Evolutionary conservation across 2,888 invertebrate species (phyloP), one percentile per base, ranked within the genome.

Genomic region (Trypoxylon attenuatum): DNA sequence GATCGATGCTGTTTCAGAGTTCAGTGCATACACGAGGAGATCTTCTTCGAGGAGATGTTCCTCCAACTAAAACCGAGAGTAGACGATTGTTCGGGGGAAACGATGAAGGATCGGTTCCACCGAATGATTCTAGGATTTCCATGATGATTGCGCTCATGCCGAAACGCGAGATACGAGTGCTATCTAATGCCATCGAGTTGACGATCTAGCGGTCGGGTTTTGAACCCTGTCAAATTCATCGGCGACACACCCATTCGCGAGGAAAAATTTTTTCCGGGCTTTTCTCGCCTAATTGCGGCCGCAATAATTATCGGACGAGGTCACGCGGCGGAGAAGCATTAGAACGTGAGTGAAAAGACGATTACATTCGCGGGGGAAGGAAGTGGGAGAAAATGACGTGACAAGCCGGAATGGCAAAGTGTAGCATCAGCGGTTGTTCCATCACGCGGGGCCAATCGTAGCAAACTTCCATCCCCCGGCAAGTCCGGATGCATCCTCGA

Each of bases 401-500:
- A 69, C 76, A 78, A 67, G 73, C 60, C 71, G 78, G 77, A 69
- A 78, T 76, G 78, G 77, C 79, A 81, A 82, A 75, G 76, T 66
- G 73, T 72, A 76, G 82, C 80, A 82, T 82, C 82, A 67, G 76
- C 73, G 76, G 77, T 74, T 71, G 79, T 80, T 80, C 76, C 77
- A 83, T 83, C 82, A 79, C 79, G 77, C 69, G 68, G 82, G 84
- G 82, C 84, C 84, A 85, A 85, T 86, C 83, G 81, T 74, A 79
- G 78, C 79, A 78, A 80, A 81, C 81, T 81, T 84, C 82, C 84
- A 85, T 86, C 82, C 84, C 84, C 82, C 82, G 78, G 84, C 83
- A 82, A 85, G 84, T 85, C 84, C 82, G 83, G 85, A 85, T 86
- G 83, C 84, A 84, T 85, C 84, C 84, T 84, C 82, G 82, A 82